Evolutionary conservation across 2,797 vertebrate genomes (phyloP), one percentile per base, ranked within the genome.

Genomic region (Percopsis omiscomaycus): DNA sequence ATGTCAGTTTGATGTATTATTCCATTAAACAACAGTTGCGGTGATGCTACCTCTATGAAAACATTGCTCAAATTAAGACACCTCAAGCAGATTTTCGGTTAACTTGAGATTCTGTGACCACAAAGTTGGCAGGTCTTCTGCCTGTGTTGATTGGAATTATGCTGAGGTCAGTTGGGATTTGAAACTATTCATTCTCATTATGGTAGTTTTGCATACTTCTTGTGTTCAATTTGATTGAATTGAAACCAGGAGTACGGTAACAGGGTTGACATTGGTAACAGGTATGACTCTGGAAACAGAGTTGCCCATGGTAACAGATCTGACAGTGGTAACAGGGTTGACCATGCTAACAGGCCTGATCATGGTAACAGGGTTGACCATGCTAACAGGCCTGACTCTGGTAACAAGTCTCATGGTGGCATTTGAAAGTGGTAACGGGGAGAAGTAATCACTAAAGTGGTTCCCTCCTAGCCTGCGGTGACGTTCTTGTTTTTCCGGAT

Each of bases 91-190:
- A 56, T 64, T 30, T 53, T 32, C 48, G 22, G 44, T 65, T 52
- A 4, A 32, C 42, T 56, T 56, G 66, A 78, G 56, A 30, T 65
- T 16, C 55, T 11, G 29, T n/a, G 30, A 15, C 44, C 32, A 29
- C 46, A 45, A 50, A 71, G 12, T 8, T 66, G 64, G 63, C 61
- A 71, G 66, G 54, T 67, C 8, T 52, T 55, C 10, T 15, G 37
- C n/a, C 37, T 46, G 56, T 68, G 69, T 66, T 79, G 71, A 71
- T 55, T 42, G 71, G 71, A 76, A 74, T 57, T 56, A 63, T 0
- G 32, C 42, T 57, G 71, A 74, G 66, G 56, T 8, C 30, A 67
- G 28, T 64, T 59, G 51, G 47, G 63, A 75, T 37, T 46, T 63
- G 46, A 74, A 75, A 74, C 66, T 63, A 72, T 66, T 71, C 68